phyloP scores from a whole-genome alignment of 2,113 vertebrate species.

The Speoplatyrhinus poulsoni region DNA sequence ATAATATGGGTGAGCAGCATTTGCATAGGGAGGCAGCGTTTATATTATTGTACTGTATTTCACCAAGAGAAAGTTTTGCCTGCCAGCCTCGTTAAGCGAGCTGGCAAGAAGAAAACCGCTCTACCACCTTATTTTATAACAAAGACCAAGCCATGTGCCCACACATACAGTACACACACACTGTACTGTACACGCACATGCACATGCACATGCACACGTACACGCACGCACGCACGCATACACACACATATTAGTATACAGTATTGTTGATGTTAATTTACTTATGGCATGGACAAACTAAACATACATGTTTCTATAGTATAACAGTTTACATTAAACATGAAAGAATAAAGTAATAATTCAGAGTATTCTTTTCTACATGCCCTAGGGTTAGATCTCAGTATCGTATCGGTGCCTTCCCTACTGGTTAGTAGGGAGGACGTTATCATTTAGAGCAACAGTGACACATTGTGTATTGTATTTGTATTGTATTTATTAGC shows the following conservation, averaged over 20 bases:
- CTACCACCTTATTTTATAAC: neutral
- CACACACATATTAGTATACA: neutral
- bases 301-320: neutral
- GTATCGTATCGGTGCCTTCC: too few relatives aligned
- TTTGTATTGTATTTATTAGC: too few relatives aligned
- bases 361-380: neutral
- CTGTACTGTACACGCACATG: neutral
- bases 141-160: too few relatives aligned
- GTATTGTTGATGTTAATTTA: neutral
- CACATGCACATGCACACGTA: constrained; percentile 23
- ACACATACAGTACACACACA: neutral
- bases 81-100: constrained; percentile 47
- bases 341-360: too few relatives aligned
- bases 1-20: constrained; percentile 51
- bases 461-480: too few relatives aligned
- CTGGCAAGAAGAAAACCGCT: constrained; percentile 40
- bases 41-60: constrained; percentile 34
- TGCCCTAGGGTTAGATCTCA: neutral
- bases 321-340: neutral
- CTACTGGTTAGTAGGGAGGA: too few relatives aligned
- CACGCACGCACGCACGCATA: constrained; percentile 13
- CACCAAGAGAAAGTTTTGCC: constrained; percentile 34
- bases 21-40: constrained; percentile 39
- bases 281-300: neutral
- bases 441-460: too few relatives aligned